Evolutionary conservation across 2,888 invertebrate genomes (phyloP), one percentile per base, ranked within the genome.

Genomic region (Leptodirus hochenwartii): DNA sequence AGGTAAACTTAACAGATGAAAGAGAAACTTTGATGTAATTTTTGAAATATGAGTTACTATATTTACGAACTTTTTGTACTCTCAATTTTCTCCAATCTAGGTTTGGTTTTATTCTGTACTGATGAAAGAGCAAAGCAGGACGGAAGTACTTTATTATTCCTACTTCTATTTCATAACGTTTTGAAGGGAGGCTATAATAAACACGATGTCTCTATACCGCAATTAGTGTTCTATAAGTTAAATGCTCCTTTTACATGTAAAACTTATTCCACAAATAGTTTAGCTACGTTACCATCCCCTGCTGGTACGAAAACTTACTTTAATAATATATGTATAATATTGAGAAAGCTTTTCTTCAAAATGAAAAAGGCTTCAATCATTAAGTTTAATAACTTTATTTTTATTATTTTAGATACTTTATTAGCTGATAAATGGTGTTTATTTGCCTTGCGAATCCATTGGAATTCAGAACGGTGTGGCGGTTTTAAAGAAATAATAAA

Each of bases 81-180:
- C n/a, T n/a, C n/a, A n/a, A n/a, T n/a, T n/a, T n/a, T n/a, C n/a
- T n/a, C n/a, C n/a, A n/a, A n/a, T 54, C 30, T 41, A 64, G 65
- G 60, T 24, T 39, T 66, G 27, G 62, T 66, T 45, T 42, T 65
- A 29, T 66, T 60, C 49, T 59, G 60, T 28, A 58, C 60, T 25
- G 64, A 66, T 39, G 62, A 64, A 36, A 47, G 56, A 33, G 46
- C 63, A 31, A 56, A 57, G 37, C 47, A 52, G 15, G 64, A 65
- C 40, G 59, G 53, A 2, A 50, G 59, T 8, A 56, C 56, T 30
- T 43, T 67, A 22, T 41, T 67, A n/a, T 58, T 57, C 42, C 40
- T 66, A 8, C 43, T 67, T 22, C 41, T 62, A 13, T 66, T 59
- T 39, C 54, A 54, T 37, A 58, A 61, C 37, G 58, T 52, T 37